These are phyloP conservation scores for Grammomys surdaster DNA, from an alignment of 2,113 vertebrate species.

Conservation along the genomic window DNA sequence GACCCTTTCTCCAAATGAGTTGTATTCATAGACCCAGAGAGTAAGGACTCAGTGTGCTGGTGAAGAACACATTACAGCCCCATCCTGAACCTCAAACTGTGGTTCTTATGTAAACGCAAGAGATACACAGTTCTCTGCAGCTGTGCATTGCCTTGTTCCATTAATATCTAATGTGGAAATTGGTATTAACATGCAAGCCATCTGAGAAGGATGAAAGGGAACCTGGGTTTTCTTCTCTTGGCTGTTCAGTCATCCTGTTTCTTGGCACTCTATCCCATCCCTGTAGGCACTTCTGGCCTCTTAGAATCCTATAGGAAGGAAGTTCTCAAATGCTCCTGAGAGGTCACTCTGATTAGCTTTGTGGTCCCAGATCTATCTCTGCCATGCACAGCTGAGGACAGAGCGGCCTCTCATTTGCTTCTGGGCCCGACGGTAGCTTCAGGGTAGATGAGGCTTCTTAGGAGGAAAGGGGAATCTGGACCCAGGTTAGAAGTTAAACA, in stretches of 20 bases:
- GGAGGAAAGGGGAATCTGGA: neutral
- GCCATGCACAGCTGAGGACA: neutral
- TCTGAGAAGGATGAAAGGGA: neutral
- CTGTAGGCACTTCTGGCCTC: neutral
- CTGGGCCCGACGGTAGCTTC: neutral
- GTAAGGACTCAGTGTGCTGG: neutral
- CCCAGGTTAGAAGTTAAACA: neutral
- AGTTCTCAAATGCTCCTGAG: constrained; percentile 8
- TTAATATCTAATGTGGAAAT: neutral
- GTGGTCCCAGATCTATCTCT: neutral
- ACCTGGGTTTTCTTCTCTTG: neutral
- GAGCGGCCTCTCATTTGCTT: neutral
- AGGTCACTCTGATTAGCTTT: neutral
- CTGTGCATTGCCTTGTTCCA: neutral
- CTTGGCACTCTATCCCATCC: neutral
- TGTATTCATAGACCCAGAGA: neutral
- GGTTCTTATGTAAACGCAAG: neutral
- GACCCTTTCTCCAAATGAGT: neutral
- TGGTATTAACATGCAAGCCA: neutral
- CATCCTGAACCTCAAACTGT: neutral
- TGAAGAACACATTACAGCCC: neutral
- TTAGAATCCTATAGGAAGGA: neutral
- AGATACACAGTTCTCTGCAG: neutral
- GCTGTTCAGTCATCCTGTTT: neutral
- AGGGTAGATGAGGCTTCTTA: neutral